Base-by-base conservation (phyloP, 2,888 invertebrate genomes). In the Troides aeacus region DNA sequence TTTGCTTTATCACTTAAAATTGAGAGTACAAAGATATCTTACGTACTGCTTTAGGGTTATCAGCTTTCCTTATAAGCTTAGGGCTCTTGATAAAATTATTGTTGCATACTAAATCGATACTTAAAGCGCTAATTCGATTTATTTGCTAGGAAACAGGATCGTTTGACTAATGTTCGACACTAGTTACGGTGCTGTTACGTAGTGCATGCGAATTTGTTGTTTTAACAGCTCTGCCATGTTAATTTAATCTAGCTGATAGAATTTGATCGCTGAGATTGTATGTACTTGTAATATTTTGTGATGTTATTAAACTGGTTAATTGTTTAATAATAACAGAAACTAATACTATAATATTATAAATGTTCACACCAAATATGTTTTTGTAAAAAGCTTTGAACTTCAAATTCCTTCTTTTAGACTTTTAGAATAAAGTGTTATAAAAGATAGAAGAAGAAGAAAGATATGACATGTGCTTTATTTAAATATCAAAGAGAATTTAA, bases 81-180 rank as follows among this genome's bases (percentile, higher is more conserved):
- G 64, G 68, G 50, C 64, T 72, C 42, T 64, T 71, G 68, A 71
- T 74, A 74, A 72, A 74, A 74, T 74, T 73, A 75, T 76, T 74
- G 71, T 62, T 66, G 66, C 59, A 59, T 7, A 10, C 58, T 70
- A 66, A 70, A 70, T 66, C 42, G 59, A 53, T 63, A 66, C 24
- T 64, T 74, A 71, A 56, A 72, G 75, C 75, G 76, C 75, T 83
- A 79, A 81, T 79, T 78, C 74, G 75, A 80, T 84, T 80, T 80
- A 83, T 81, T 77, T 74, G 71, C 71, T 64, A 69, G 42, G 74
- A 77, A 79, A 79, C 76, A 77, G 71, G 79, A 79, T 72, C 76
- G 74, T 74, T 69, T 30, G 65, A 65, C 79, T 78, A 78, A 73
- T 72, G 77, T 78, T 72, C 64, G 70, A 60, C 73, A 73, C 74